These are phyloP conservation scores for Pituophis catenifer DNA, from an alignment of 2,113 vertebrate species.

Conservation along the genomic window DNA sequence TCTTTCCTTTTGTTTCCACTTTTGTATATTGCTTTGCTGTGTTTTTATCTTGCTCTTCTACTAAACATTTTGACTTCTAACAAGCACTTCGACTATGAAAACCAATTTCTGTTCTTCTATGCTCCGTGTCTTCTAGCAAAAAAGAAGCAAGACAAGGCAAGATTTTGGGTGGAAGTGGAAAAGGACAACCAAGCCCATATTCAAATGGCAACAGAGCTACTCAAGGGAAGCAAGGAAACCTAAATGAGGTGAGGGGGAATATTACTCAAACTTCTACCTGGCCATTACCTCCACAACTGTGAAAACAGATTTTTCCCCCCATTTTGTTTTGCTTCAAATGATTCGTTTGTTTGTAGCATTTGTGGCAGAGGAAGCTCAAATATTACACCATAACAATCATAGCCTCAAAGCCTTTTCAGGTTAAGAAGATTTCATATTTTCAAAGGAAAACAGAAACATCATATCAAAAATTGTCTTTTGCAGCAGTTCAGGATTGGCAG, in stretches of 20 bases:
- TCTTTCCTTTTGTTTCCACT: neutral
- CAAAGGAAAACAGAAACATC: neutral
- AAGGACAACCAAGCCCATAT: neutral
- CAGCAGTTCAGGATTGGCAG: neutral
- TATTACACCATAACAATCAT: neutral
- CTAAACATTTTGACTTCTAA: neutral
- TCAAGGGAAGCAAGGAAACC: slow-evolving; percentile 6
- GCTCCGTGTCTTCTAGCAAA: slow-evolving; percentile 52
- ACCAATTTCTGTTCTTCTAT: neutral
- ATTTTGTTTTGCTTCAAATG: neutral
- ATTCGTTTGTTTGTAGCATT: neutral
- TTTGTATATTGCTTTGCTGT: neutral
- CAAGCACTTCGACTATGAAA: neutral
- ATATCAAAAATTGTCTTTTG: neutral
- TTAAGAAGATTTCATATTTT: neutral
- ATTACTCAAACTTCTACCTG: neutral
- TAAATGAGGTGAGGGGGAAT: slow-evolving; percentile 42
- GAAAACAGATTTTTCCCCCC: neutral
- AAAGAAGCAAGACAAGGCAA: slow-evolving; percentile 56
- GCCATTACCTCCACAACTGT: neutral
- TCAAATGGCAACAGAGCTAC: neutral
- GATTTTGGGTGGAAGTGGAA: slow-evolving; percentile 42
- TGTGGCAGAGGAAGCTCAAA: too few relatives aligned
- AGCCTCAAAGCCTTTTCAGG: neutral
- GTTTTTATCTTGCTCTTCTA: neutral